Evolutionary conservation across 2,113 vertebrate species (phyloP).

Genomic region (Scomber japonicus): DNA sequence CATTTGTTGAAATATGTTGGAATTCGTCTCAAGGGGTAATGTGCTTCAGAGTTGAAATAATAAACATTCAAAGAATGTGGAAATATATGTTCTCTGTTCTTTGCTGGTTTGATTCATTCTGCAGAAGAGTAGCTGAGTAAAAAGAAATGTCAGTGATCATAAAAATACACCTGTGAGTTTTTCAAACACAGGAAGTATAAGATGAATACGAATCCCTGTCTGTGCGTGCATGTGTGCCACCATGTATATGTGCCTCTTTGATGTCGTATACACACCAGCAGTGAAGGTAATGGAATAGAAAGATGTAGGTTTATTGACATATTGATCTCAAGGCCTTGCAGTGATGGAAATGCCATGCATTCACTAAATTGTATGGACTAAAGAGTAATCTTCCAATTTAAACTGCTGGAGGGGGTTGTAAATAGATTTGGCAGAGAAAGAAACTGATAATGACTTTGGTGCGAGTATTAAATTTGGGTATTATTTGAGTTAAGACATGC

Average conservation of each 20-base stretch:
- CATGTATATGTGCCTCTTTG: neutral
- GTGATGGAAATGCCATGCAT: constrained; percentile 68
- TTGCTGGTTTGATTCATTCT: constrained; percentile 29
- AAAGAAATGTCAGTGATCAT: constrained; percentile 11
- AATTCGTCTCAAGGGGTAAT: constrained; percentile 21
- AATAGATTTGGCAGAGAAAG: constrained; percentile 66
- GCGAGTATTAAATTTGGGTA: constrained; percentile 46
- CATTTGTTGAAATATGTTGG: constrained; percentile 18
- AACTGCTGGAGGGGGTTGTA: constrained; percentile 55
- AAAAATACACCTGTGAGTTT: constrained; percentile 12
- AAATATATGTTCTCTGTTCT: constrained; percentile 33
- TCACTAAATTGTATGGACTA: constrained; percentile 70
- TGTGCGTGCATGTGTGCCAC: neutral
- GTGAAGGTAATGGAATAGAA: constrained; percentile 41
- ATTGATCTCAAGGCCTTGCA: constrained; percentile 72
- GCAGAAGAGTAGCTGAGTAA: constrained; percentile 17
- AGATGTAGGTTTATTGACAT: constrained; percentile 68
- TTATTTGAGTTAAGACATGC: constrained; percentile 47
- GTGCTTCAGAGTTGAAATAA: constrained; percentile 31
- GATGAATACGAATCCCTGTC: constrained; percentile 4
- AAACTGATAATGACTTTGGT: constrained; percentile 63
- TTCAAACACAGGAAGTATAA: neutral
- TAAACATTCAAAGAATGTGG: constrained; percentile 4
- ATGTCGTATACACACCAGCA: constrained; percentile 17
- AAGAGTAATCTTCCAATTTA: constrained; percentile 79